Conservation (phyloP, 64 coral and sea anemone genomes). For the Montipora sp. region DNA sequence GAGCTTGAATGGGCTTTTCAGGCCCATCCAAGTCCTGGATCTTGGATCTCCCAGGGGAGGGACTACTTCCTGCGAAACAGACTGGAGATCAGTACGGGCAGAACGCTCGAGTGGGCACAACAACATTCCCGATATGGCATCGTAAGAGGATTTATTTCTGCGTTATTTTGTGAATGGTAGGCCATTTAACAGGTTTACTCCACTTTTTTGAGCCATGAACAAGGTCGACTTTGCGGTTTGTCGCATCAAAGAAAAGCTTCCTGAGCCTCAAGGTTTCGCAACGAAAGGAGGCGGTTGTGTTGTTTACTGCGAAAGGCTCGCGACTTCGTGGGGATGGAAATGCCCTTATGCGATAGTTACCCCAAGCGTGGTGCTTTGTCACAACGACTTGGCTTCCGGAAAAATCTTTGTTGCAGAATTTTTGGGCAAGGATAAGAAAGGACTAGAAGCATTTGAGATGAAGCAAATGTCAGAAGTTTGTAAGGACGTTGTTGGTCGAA, state of each 20-base stretch:
- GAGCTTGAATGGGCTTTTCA: too few species aligned
- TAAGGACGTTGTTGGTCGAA: constrained; percentile 32
- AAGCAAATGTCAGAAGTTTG: constrained; percentile 81
- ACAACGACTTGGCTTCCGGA: constrained; percentile 70
- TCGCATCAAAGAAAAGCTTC: constrained; percentile 87
- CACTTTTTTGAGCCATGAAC: constrained; percentile 55
- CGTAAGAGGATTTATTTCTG: too few species aligned
- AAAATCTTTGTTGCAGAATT: constrained; percentile 81
- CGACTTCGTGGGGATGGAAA: constrained; percentile 79
- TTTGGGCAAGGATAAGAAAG: constrained; percentile 74
- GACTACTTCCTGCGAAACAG: too few species aligned
- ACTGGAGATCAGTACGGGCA: too few species aligned
- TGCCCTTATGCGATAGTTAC: constrained; percentile 78
- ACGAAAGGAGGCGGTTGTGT: constrained; percentile 82
- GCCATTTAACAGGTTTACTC: not conserved
- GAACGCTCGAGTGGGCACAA: too few species aligned
- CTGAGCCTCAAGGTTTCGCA: constrained; percentile 72
- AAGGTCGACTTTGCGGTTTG: constrained; percentile 81
- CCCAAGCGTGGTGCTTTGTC: constrained; percentile 67
- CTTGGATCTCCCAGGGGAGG: too few species aligned
- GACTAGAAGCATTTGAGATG: constrained; percentile 84
- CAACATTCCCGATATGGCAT: too few species aligned
- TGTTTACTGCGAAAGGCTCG: constrained; percentile 60
- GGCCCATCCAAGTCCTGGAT: too few species aligned
- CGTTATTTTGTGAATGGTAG: too few species aligned